These are phyloP conservation scores for Vombatus ursinus DNA, from an alignment of 2,113 vertebrate genomes.

Conservation along the genomic window DNA sequence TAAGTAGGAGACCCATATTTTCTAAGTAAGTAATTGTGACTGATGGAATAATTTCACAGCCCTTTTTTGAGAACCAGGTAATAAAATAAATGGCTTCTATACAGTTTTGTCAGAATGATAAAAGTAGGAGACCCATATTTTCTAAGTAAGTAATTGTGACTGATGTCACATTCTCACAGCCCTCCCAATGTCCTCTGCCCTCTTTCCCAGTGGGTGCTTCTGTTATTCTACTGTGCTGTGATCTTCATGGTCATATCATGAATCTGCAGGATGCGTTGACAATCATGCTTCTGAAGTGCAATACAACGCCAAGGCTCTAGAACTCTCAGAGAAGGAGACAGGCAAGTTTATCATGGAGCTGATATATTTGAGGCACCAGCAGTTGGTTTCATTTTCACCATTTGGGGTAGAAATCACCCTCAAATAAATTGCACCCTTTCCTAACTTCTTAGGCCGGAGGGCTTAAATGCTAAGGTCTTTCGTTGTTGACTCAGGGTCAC, in stretches of 20 bases:
- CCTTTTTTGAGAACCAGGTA: conserved; percentile 18
- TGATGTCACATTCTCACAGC: neutral
- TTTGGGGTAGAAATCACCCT: neutral
- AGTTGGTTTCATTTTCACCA: neutral
- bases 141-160: no score
- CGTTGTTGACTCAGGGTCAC: neutral
- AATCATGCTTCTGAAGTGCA: neutral
- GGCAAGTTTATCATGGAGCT: no score
- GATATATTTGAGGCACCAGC: neutral
- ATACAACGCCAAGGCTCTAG: no score
- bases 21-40: conserved; percentile 22
- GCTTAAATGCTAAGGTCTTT: neutral
- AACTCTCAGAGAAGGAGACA: neutral
- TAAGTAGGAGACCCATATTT: conserved; percentile 36
- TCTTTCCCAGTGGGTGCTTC: neutral
- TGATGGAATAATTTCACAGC: neutral
- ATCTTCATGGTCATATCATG: neutral
- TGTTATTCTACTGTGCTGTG: no score
- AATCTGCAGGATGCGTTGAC: neutral
- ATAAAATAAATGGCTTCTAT: conserved; percentile 52
- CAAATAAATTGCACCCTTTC: neutral
- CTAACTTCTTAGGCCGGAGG: no score
- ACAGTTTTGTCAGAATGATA: conserved; percentile 40
- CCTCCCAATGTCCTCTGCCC: neutral
- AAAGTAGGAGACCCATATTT: no score